Base-by-base conservation (phyloP, 2,888 invertebrate genomes). In the Thera obeliscata region DNA sequence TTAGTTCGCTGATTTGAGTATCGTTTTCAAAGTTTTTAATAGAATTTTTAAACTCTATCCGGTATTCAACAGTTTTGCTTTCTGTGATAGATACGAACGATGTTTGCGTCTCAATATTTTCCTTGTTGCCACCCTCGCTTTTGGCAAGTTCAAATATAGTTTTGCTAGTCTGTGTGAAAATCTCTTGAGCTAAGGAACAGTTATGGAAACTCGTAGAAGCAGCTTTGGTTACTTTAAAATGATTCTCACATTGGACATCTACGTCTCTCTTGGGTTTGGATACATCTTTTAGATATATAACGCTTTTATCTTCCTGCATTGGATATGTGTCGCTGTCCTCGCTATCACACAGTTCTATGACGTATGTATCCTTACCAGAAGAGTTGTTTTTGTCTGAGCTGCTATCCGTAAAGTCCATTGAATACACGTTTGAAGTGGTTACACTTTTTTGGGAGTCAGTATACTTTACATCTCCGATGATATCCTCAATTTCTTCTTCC, bases 161-260 rank as follows among this genome's bases (percentile, higher is more conserved):
- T 86, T 94, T 94, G 74, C 95, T 95, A 0, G 95, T 95, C 83
- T 95, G 95, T 7, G 95, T 95, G 69, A 84, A 91, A 33, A 82
- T 89, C 78, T 93, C 93, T 76, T 89, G 87, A 11, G 86, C 80
- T 56, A 84, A 74, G 3, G 83, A 78, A 69, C 79, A 81, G 62
- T 77, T 79, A 4, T 80, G 81, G 4, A 78, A 38, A 54, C 78
- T 82, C 8, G 81, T 75, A 9, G 80, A 76, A 41, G 75, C 77
- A 43, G 76, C 72, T 71, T 60, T 77, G 65, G 64, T 77, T 48
- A 71, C 66, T 75, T 74, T 76, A 46, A 69, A 74, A 0, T 41
- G 11, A 11, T 58, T 61, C 52, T 74, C 75, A 67, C 72, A 74
- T 70, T 80, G 79, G 33, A 70, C 66, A 5, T 76, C 72, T 55